Evolutionary conservation across 1,140 invertebrate genomes (phyloP).

Genomic region (Philaenus spumarius): DNA sequence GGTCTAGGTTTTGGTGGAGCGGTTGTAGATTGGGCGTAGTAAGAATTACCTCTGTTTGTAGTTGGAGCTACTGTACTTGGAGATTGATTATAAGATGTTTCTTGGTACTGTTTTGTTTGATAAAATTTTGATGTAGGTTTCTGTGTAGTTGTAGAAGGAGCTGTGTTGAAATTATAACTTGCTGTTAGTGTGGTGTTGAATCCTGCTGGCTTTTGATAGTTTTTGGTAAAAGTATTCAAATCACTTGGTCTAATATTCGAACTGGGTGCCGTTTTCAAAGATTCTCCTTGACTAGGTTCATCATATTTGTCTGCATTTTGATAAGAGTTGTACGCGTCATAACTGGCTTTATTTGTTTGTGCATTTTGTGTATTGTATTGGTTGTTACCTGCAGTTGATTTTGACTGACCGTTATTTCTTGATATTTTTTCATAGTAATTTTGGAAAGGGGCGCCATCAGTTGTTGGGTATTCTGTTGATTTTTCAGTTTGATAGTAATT

Average conservation of each 20-base stretch:
- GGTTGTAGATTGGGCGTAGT: not conserved
- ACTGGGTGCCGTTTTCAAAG: slow-evolving; percentile 31
- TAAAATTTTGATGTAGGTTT: slow-evolving; percentile 10
- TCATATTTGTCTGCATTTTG: slow-evolving; percentile 25
- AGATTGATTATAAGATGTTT: slow-evolving; percentile 9
- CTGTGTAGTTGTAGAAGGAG: slow-evolving; percentile 6
- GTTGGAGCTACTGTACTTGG: not conserved
- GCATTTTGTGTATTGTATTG: slow-evolving; percentile 17
- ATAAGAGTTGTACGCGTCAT: slow-evolving; percentile 22
- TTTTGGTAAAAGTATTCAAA: slow-evolving; percentile 28
- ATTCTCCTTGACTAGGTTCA: slow-evolving; percentile 25
- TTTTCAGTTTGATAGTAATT: not conserved
- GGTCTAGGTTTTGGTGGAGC: slow-evolving; percentile 13
- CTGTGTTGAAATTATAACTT: slow-evolving; percentile 27
- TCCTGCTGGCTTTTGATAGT: slow-evolving; percentile 20
- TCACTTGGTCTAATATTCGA: slow-evolving; percentile 31
- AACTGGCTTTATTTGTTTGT: slow-evolving; percentile 16
- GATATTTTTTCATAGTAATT: too few relatives aligned
- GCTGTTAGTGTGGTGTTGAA: slow-evolving; percentile 29
- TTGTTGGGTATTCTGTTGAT: not conserved
- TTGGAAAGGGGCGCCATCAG: not conserved
- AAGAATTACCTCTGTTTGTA: slow-evolving; percentile 4
- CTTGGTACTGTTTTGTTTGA: slow-evolving; percentile 5
- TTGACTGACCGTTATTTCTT: not conserved
- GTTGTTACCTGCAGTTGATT: slow-evolving; percentile 3